Base-by-base conservation (phyloP, 2,888 invertebrate genomes). In the Rotaria socialis region DNA sequence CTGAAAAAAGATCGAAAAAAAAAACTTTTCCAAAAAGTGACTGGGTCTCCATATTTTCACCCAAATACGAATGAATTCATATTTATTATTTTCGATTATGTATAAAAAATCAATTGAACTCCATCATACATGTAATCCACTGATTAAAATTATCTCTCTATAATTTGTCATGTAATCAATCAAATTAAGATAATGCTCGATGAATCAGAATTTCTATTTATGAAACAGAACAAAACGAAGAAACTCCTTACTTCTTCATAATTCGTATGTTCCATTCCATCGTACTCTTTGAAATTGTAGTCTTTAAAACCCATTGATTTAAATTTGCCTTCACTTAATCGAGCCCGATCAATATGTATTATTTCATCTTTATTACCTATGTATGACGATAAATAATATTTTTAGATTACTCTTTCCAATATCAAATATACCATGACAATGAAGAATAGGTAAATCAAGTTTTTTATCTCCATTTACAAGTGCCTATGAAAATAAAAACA, bases 301-400 rank as follows among this genome's bases (percentile, higher is more conserved):
- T 94, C 94, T 8, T 88, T 87, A 67, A 89, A 88, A 87, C 90
- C 90, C 89, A 92, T 90, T 24, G 87, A 87, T 91, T 95, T 95
- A 87, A 98, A 92, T 88, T 95, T 92, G 60, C 95, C 94, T n/a
- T 95, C 94, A 27, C 97, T 96, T 93, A 96, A 94, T 91, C 95
- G 95, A 22, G 97, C 98, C 94, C 96, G 96, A 90, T 94, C 94
- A 90, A 94, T 95, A 0, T 96, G 95, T 74, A 99, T 96, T 86
- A 99, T 94, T 14, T 96, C 96, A 92, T 99, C 99, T 89, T 80
- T 43, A n/a, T 80, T 80, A 19, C 67, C 67, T 67, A 67, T 67
- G 16, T 16, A 67, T 3, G 4, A 67, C n/a, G 35, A 67, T 35
- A 1, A 27, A 67, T 0, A 67, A 19, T 35, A 11, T 24, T 60